phyloP scores from a whole-genome alignment of 2,797 vertebrate genomes.

The Kryptopterus vitreolus region DNA sequence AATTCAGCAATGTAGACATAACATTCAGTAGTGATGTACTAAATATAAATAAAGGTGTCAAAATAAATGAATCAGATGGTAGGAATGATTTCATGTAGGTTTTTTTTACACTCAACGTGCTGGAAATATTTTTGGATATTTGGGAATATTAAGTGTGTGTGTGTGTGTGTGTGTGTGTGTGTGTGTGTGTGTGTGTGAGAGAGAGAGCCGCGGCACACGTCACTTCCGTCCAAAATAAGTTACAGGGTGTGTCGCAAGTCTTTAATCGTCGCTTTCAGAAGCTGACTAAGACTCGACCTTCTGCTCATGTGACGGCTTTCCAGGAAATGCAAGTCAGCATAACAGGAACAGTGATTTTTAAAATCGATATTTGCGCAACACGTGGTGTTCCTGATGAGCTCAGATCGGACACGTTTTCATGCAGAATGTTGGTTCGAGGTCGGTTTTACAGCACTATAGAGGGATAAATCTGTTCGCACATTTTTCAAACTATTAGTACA shows the following conservation, averaged over 20 bases:
- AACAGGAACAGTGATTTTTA: background rate
- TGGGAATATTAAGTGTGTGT: too few relatives aligned
- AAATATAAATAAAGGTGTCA: conserved; percentile 22
- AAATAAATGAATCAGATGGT: background rate
- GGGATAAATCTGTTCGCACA: background rate
- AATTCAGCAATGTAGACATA: background rate
- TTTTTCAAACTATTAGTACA: background rate
- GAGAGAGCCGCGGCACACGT: too few relatives aligned
- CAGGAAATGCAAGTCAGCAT: background rate
- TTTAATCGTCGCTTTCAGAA: background rate
- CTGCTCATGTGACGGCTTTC: background rate
- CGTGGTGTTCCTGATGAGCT: background rate
- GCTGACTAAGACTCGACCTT: background rate
- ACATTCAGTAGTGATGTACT: background rate
- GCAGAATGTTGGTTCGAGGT: too few relatives aligned
- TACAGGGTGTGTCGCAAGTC: too few relatives aligned
- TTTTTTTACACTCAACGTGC: background rate
- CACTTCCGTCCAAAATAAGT: too few relatives aligned
- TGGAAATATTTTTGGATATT: too few relatives aligned
- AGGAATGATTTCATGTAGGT: background rate
- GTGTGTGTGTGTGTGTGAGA: too few relatives aligned
- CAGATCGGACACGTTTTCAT: background rate
- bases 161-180: too few relatives aligned
- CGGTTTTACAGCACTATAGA: background rate
- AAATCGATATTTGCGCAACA: background rate